A percentile compares a stretch with the other conserved stretches of the same genome.
Evolutionary conservation across 2,888 invertebrate genomes (phyloP).

Genomic region (Seira sanloemensis): DNA sequence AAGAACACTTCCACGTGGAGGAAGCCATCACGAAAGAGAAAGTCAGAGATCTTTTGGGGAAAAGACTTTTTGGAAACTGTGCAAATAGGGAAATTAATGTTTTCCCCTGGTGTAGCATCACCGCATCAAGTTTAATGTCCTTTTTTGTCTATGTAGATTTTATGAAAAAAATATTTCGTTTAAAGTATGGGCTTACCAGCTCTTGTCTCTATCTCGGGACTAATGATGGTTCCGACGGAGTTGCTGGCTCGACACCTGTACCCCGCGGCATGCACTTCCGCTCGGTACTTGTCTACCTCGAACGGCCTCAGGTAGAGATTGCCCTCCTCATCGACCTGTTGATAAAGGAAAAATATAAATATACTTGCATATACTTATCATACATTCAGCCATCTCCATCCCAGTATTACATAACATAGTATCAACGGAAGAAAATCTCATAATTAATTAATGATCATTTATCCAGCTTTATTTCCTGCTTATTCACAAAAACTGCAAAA

Average conservation of each 20-base stretch:
- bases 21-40: background rate
- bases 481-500: no score
- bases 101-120: no score
- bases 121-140: no score
- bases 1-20: background rate
- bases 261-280: conserved; percentile 89
- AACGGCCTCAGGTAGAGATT: conserved; percentile 92
- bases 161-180: background rate
- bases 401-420: no score
- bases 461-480: no score
- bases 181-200: no score
- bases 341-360: conserved; percentile 77
- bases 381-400: no score
- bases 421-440: no score
- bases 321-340: conserved; percentile 87
- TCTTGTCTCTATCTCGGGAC: conserved; percentile 90
- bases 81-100: background rate
- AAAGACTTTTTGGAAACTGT: background rate
- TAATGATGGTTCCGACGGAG: conserved; percentile 85
- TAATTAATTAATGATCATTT: no score
- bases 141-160: no score
- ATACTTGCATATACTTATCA: no score
- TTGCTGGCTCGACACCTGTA: conserved; percentile 86
- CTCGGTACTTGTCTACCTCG: conserved; percentile 84
- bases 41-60: background rate